Evolutionary conservation across 2,888 invertebrate species (phyloP).

Genomic region (Oligia fasciuncula): DNA sequence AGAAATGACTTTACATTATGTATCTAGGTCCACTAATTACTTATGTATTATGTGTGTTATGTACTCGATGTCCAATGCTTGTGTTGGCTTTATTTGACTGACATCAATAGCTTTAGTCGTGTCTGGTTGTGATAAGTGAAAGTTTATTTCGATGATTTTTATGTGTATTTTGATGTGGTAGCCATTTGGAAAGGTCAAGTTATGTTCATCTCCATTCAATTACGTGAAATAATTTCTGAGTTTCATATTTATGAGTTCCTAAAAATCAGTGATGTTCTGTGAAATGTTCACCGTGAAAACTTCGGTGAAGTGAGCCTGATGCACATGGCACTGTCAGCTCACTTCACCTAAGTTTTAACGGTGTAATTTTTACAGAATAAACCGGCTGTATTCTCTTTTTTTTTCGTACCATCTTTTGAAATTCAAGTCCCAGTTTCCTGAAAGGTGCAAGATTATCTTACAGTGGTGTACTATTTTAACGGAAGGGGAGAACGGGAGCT

Average conservation of each 20-base stretch:
- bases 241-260: background rate
- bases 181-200: constrained; percentile 17
- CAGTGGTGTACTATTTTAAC: background rate
- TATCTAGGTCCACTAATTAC: constrained; percentile 48
- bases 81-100: constrained; percentile 53
- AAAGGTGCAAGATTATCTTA: background rate
- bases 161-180: constrained; percentile 17
- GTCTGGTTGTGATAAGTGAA: constrained; percentile 48
- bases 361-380: too few species aligned
- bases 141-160: constrained; percentile 34
- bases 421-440: background rate
- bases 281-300: background rate
- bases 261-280: background rate
- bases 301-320: too few species aligned
- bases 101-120: constrained; percentile 50
- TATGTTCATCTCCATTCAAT: background rate
- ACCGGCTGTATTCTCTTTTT: too few species aligned
- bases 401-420: too few species aligned
- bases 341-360: too few species aligned
- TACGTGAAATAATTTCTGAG: background rate
- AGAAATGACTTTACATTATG: constrained; percentile 46
- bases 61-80: constrained; percentile 45
- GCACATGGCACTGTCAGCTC: too few species aligned
- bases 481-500: background rate
- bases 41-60: constrained; percentile 53